Evolutionary conservation across 2,113 vertebrate species (phyloP).

Genomic region (Nibea coibor): DNA sequence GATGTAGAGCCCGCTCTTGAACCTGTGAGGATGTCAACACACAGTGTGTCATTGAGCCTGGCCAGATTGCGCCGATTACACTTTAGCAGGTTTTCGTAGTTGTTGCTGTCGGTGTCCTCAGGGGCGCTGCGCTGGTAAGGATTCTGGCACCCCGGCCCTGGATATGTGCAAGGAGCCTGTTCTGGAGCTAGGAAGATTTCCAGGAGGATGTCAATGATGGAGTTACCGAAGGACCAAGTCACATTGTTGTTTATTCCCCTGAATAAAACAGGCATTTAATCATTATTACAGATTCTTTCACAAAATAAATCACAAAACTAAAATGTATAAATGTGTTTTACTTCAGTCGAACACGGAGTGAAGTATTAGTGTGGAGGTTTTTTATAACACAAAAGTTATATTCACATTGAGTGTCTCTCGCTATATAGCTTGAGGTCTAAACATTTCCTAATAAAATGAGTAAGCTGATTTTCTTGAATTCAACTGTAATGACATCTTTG

Average conservation of each 20-base stretch:
- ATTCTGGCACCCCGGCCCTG: slow-evolving; percentile 62
- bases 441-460: too few relatives aligned
- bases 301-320: background rate
- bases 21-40: slow-evolving; percentile 63
- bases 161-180: slow-evolving; percentile 52
- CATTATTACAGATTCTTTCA: slow-evolving; percentile 3
- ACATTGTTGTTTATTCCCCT: slow-evolving; percentile 86
- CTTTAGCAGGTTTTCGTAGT: slow-evolving; percentile 31
- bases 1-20: slow-evolving; percentile 30
- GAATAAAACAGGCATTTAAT: slow-evolving; percentile 40
- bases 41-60: slow-evolving; percentile 78
- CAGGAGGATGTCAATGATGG: slow-evolving; percentile 78
- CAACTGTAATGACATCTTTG: too few relatives aligned
- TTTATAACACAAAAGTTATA: background rate
- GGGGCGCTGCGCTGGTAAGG: slow-evolving; percentile 43
- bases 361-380: background rate
- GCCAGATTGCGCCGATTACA: slow-evolving; percentile 75
- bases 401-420: background rate
- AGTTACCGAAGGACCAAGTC: slow-evolving; percentile 82
- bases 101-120: background rate
- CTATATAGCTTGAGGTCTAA: too few relatives aligned
- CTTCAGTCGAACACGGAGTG: background rate
- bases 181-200: slow-evolving; percentile 66
- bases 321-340: background rate
- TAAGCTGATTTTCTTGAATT: too few relatives aligned